phyloP scores from a whole-genome alignment of 2,113 vertebrate genomes.

The Pimephales promelas region DNA sequence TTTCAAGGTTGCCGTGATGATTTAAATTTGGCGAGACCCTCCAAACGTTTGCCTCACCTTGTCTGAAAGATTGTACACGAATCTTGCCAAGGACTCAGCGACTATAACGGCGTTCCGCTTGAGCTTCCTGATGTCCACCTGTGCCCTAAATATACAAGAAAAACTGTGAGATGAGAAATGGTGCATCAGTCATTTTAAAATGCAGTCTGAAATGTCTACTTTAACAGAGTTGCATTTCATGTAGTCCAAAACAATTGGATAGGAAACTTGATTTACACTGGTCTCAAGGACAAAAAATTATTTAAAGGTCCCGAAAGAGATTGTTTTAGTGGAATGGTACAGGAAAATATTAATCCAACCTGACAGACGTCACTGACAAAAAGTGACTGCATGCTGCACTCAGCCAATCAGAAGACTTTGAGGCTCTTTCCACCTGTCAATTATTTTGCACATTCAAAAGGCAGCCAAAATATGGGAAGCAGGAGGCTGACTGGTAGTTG shows the following conservation, averaged over 20 bases:
- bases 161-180: background rate
- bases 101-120: conserved; percentile 75
- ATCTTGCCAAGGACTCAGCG: conserved; percentile 73
- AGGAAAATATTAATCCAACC: background rate
- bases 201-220: background rate
- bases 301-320: background rate
- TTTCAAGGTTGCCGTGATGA: conserved; percentile 5
- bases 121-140: conserved; percentile 75
- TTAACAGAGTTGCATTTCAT: background rate
- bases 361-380: background rate
- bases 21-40: background rate
- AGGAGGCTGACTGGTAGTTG: background rate
- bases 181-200: background rate
- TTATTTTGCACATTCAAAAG: background rate
- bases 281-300: background rate
- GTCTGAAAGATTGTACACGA: conserved; percentile 77
- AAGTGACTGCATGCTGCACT: background rate
- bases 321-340: background rate
- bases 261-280: background rate
- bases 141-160: conserved; percentile 63
- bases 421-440: background rate
- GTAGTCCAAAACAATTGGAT: too few relatives aligned
- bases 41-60: conserved; percentile 64
- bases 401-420: background rate
- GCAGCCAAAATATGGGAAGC: background rate